Conservation (phyloP, 35 echinoderm and acorn worm genomes). For the Acanthaster planci region DNA sequence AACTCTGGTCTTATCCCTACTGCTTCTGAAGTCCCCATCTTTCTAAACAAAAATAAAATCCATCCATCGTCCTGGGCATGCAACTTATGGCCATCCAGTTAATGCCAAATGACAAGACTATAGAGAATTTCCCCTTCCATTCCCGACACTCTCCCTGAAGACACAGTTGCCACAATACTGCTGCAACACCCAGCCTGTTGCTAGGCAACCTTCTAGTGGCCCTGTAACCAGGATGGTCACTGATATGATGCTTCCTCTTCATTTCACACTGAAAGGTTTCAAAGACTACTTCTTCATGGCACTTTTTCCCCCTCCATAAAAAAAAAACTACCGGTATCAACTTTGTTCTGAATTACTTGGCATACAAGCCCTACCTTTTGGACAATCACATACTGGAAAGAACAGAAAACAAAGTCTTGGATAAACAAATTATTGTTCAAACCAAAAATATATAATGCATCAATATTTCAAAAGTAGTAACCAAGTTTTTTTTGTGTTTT, state of each 20-base stretch:
- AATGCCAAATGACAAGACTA: neutral
- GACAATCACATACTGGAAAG: neutral
- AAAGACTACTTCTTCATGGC: too few species aligned
- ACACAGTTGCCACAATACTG: constrained; percentile 9
- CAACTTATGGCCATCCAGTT: too few species aligned
- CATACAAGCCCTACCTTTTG: too few species aligned
- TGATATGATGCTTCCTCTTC: constrained; percentile 2
- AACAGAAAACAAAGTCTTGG: neutral
- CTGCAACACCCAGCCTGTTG: neutral
- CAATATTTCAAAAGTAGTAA: constrained; percentile 23
- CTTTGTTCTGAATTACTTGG: too few species aligned
- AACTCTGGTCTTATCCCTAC: too few species aligned
- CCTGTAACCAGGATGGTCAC: neutral
- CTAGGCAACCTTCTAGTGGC: constrained; percentile 4
- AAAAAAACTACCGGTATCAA: too few species aligned
- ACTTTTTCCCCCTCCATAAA: too few species aligned
- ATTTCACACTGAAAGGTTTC: too few species aligned
- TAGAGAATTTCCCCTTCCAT: neutral
- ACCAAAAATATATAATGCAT: constrained; percentile 14
- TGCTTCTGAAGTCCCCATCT: too few species aligned
- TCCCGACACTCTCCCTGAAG: neutral
- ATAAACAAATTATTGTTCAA: constrained; percentile 7
- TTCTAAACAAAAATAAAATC: too few species aligned
- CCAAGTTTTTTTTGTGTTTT: neutral
- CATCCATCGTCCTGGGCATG: too few species aligned